Percentiles rank a stretch among this genome's conserved stretches.
Conservation (phyloP, 2,888 invertebrate species). For the Amaurobius ferox region DNA sequence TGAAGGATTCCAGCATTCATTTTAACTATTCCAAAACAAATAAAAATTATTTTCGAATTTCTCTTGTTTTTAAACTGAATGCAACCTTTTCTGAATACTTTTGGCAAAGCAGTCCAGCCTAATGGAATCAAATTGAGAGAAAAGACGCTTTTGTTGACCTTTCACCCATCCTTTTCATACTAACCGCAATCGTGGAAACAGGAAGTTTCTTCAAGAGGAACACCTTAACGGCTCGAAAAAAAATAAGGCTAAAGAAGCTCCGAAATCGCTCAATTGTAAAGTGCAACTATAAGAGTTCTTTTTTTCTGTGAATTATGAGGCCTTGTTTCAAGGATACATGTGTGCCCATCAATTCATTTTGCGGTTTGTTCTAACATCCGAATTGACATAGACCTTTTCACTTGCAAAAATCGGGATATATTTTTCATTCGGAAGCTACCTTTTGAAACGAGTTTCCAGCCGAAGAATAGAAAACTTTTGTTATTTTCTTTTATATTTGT, state of each 20-base stretch:
- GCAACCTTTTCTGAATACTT: background rate
- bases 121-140: background rate
- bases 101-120: background rate
- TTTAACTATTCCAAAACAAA: too few relatives aligned
- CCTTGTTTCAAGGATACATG: background rate
- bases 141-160: constrained; percentile 6
- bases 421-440: too few relatives aligned
- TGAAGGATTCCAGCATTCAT: too few relatives aligned
- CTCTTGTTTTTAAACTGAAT: too few relatives aligned
- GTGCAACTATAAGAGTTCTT: background rate
- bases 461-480: too few relatives aligned
- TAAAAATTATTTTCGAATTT: too few relatives aligned
- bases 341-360: background rate
- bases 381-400: too few relatives aligned
- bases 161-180: background rate
- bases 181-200: background rate
- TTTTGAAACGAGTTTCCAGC: too few relatives aligned
- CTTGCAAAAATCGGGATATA: too few relatives aligned
- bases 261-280: constrained; percentile 7
- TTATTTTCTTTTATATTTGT: too few relatives aligned
- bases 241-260: constrained; percentile 10
- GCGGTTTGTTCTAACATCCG: background rate
- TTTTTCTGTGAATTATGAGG: background rate
- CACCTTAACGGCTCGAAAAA: background rate
- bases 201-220: constrained; percentile 8